Evolutionary conservation across 2,797 vertebrate genomes (phyloP), one percentile per base, ranked within the genome.

Genomic region (Gila robusta): DNA sequence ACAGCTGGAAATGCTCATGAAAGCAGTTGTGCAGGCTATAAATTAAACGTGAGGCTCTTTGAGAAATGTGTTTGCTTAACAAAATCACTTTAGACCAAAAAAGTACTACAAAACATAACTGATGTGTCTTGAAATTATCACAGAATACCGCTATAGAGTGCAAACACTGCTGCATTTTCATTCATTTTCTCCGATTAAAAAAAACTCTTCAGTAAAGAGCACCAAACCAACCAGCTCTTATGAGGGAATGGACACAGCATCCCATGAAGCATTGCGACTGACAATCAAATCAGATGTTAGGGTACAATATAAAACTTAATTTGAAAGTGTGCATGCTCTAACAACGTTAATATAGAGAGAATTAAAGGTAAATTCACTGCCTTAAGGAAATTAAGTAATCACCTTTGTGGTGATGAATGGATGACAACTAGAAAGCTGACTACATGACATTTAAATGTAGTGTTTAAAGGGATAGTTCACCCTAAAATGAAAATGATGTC

Each of bases 1-100:
- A 74, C 28, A 81, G 79, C 54, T 47, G 26, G 39, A 71, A 73
- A 62, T 28, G 16, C 3, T 62, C 52, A 73, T 54, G 19, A 72
- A 71, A 82, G 80, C 47, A 7, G 35, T 28, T 6, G 9, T 62
- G 69, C 44, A 32, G n/a, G 52, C 37, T 26, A 35, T 84, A 28
- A 26, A 39, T 17, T 54, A 62, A 74, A 74, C 1, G 3, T 4
- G 19, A 74, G 71, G 21, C 71, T 74, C 47, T 83, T 21, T 62
- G 12, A 44, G 37, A 26, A 54, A 28, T 79, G 56, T 4, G 23
- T 62, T 59, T 59, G 54, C 7, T 5, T 37, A 79, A 41, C 47
- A 12, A 52, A 74, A 52, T 52, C 47, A 52, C 26, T 74, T 59
- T 59, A 59, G 23, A 62, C 12, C 54, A 41, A 47, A 44, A 39